Base-by-base conservation (phyloP, 2,113 vertebrate genomes). In the Eonycteris spelaea region DNA sequence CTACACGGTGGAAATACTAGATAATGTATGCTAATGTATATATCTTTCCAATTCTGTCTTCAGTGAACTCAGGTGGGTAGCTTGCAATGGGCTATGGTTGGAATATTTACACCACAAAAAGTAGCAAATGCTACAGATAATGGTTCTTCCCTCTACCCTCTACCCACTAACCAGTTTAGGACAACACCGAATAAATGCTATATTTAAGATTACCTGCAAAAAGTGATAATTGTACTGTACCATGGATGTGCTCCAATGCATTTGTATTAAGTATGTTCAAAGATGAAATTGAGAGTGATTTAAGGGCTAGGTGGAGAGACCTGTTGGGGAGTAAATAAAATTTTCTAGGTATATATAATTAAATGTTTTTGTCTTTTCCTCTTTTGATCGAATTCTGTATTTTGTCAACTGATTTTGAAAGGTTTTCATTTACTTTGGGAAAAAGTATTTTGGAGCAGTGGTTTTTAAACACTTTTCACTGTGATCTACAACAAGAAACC, bases 381-480 rank as follows among this genome's bases (percentile, higher is more conserved):
- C 48, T 77, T 95, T 93, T 93, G 63, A 68, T 51, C 55, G 2
- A 88, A 85, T 61, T 87, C 38, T 35, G 4, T 48, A 87, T 71
- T 91, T 96, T 75, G 26, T 57, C 79, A 68, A 55, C 16, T 89
- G 61, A 85, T 77, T 92, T 94, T 92, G 61, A 86, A 88, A 74
- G 22, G 14, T 53, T 91, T 86, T 91, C 21, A 48, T 86, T 96
- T 90, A 53, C 59, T 80, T 94, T 75, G 55, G 87, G 63, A 59
- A 79, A 83, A 78, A 55, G 9, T 65, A 70, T 68, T 86, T 90
- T 26, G 63, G 35, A 38, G 18, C 4, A 45, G 55, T 85, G n/a
- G 3, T 61, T 85, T 92, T 93, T 28, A 95, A 93, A 53, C 5
- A 85, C 75, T 80, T 96, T 95, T 75, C 6, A 71, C 28, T 48